Evolutionary conservation across 2,888 invertebrate species (phyloP).

Genomic region (Spodoptera littoralis): DNA sequence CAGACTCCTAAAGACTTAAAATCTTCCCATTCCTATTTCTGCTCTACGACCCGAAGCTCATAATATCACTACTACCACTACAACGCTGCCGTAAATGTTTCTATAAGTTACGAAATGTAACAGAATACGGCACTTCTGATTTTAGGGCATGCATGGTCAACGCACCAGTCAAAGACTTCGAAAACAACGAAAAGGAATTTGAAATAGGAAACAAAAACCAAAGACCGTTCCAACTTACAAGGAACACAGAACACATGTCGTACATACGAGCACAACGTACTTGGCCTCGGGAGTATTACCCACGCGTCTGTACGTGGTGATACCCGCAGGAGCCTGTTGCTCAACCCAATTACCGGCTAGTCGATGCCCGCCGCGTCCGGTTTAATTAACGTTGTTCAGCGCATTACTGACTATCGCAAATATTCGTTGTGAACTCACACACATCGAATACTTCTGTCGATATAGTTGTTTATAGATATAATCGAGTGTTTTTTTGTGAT

Average conservation of each 20-base stretch:
- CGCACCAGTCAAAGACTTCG: too few species aligned
- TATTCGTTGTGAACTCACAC: slow-evolving; percentile 25
- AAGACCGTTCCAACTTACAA: not conserved
- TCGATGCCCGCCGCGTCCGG: slow-evolving; percentile 37
- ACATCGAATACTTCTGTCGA: slow-evolving; percentile 22
- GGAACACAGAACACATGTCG: not conserved
- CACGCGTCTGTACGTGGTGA: slow-evolving; percentile 40
- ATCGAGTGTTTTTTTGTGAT: slow-evolving; percentile 5
- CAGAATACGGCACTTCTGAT: not conserved
- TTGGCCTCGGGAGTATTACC: slow-evolving; percentile 42
- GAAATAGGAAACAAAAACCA: slow-evolving; percentile 14
- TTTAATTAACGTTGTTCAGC: slow-evolving; percentile 64
- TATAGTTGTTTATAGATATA: not conserved
- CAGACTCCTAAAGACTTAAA: too few species aligned
- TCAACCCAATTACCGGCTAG: slow-evolving; percentile 60
- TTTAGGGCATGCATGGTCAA: too few species aligned
- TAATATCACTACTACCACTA: too few species aligned
- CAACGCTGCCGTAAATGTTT: too few species aligned
- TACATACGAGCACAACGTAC: slow-evolving; percentile 14
- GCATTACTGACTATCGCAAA: slow-evolving; percentile 56
- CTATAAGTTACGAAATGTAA: too few species aligned
- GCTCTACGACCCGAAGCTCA: too few species aligned
- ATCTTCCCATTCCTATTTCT: too few species aligned
- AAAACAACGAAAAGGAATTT: too few species aligned
- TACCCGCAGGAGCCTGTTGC: slow-evolving; percentile 64